Percentiles rank a stretch among this genome's conserved stretches.
These are phyloP conservation scores for Sphenopsis melanotis DNA, from an alignment of 2,797 vertebrate genomes.

Conservation along the genomic window DNA sequence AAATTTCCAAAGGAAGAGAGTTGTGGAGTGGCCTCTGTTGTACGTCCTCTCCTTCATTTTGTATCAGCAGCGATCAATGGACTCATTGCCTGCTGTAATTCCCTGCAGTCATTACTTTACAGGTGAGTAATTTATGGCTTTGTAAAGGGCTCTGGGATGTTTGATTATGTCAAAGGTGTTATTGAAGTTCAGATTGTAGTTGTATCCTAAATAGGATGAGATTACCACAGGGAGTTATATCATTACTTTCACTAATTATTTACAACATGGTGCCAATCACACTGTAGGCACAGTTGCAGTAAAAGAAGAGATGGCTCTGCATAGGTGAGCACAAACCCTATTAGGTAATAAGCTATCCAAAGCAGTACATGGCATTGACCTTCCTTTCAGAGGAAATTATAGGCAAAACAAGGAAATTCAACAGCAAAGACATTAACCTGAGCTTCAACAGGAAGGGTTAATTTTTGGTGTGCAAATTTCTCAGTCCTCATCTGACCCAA, in stretches of 20 bases:
- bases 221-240: constrained; percentile 65
- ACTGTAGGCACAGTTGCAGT: background rate
- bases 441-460: background rate
- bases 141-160: constrained; percentile 63
- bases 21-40: background rate
- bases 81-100: constrained; percentile 56
- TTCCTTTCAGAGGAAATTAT: background rate
- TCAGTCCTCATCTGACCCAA: background rate
- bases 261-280: constrained; percentile 55
- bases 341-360: background rate
- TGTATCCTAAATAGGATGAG: constrained; percentile 63
- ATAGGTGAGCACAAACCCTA: background rate
- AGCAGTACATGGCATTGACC: background rate
- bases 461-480: background rate
- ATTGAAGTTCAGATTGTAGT: constrained; percentile 67
- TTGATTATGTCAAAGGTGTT: constrained; percentile 73
- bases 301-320: background rate
- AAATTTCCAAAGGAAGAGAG: constrained; percentile 10
- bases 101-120: constrained; percentile 67
- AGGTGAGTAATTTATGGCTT: constrained; percentile 70
- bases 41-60: constrained; percentile 31
- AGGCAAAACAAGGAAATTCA: background rate
- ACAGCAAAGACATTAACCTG: background rate
- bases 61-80: constrained; percentile 55
- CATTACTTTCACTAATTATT: constrained; percentile 64